phyloP scores from a whole-genome alignment of 2,797 vertebrate species.

The Aulostomus chinensis region DNA sequence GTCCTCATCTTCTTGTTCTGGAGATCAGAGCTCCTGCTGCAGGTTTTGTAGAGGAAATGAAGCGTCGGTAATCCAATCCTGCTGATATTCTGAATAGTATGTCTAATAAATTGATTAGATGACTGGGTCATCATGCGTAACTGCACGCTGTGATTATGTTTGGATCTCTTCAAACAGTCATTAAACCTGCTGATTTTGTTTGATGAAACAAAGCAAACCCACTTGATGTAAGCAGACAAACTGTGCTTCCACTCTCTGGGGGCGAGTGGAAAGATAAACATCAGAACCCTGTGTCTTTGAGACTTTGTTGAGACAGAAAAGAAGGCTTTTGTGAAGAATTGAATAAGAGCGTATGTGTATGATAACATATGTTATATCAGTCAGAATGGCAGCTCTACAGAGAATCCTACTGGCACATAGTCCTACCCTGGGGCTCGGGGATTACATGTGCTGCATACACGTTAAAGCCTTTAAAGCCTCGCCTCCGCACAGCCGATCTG shows the following conservation, averaged over 20 bases:
- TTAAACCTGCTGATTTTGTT: conserved; percentile 46
- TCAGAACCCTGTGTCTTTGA: conserved; percentile 7
- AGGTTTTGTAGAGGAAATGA: conserved; percentile 23
- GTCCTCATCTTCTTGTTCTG: conserved; percentile 9
- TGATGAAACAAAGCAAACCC: conserved; percentile 43
- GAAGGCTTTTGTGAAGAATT: conserved; percentile 15
- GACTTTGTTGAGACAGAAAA: conserved; percentile 24
- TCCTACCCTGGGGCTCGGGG: conserved; percentile 55
- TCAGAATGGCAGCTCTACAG: conserved; percentile 30
- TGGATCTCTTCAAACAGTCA: conserved; percentile 23
- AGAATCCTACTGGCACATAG: conserved; percentile 49
- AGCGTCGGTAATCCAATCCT: conserved; percentile 13
- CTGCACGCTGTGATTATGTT: conserved; percentile 14
- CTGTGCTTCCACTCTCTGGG: conserved; percentile 13
- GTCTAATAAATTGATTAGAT: conserved; percentile 28
- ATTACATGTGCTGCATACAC: conserved; percentile 70
- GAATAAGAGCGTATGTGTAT: conserved; percentile 24
- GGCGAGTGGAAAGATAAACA: conserved; percentile 33
- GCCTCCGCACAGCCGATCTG: conserved; percentile 66
- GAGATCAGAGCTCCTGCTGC: conserved; percentile 11
- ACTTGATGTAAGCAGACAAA: conserved; percentile 25
- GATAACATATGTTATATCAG: conserved; percentile 26
- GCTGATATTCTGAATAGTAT: conserved; percentile 9
- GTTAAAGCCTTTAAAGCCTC: conserved; percentile 69
- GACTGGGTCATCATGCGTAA: conserved; percentile 27